These are phyloP conservation scores for Chiridota heheva DNA, from an alignment of 35 echinoderm and acorn worm genomes.

Conservation along the genomic window DNA sequence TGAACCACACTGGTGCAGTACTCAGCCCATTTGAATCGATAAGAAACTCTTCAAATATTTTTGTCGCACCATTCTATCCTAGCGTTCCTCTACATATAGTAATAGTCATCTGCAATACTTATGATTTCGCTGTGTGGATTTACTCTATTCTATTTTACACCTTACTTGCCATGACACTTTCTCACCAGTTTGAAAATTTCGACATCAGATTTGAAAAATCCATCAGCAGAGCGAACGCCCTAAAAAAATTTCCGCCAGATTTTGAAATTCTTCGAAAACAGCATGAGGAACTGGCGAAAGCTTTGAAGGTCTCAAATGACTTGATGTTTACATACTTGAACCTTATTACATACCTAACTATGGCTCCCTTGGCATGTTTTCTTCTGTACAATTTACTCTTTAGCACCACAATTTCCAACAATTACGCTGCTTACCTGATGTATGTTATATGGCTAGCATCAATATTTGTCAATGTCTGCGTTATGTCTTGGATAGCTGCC, in stretches of 20 bases:
- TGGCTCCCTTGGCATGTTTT: slow-evolving; percentile 76
- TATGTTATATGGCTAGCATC: slow-evolving; percentile 64
- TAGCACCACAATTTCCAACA: neutral
- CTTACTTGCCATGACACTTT: slow-evolving; percentile 38
- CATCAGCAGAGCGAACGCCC: slow-evolving; percentile 6
- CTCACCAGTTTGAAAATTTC: slow-evolving; percentile 48
- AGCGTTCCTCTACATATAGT: slow-evolving; percentile 33
- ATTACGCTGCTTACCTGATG: slow-evolving; percentile 60
- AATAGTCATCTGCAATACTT: slow-evolving; percentile 52
- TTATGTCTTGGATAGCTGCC: slow-evolving; percentile 81
- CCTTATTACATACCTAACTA: slow-evolving; percentile 62
- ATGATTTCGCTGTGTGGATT: slow-evolving; percentile 76
- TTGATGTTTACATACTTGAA: slow-evolving; percentile 71
- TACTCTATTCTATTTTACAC: slow-evolving; percentile 70
- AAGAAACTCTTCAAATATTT: slow-evolving; percentile 61
- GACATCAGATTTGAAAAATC: slow-evolving; percentile 34
- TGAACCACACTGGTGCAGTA: slow-evolving; percentile 52
- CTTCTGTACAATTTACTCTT: slow-evolving; percentile 62
- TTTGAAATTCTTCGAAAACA: slow-evolving; percentile 71
- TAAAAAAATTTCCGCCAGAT: slow-evolving; percentile 44
- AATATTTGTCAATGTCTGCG: slow-evolving; percentile 75
- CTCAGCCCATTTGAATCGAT: slow-evolving; percentile 62
- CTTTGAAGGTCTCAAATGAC: slow-evolving; percentile 53
- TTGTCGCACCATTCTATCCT: slow-evolving; percentile 59
- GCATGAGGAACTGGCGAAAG: slow-evolving; percentile 57